Conservation (phyloP, 2,797 vertebrate genomes). For the Graptemys geographica region DNA sequence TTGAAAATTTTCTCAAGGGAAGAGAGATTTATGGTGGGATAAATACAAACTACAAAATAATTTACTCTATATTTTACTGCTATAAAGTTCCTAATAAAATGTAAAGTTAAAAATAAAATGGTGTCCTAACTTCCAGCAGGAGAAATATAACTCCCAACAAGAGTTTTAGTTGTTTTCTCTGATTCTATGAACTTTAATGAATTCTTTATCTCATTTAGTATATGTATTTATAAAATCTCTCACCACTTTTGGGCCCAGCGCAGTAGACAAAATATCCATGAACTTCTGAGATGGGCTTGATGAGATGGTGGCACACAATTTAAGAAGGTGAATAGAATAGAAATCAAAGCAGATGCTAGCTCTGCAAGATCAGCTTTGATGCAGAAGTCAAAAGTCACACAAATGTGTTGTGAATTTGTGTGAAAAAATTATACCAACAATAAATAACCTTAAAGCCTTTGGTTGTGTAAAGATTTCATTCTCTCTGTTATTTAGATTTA, state of each 20-base stretch:
- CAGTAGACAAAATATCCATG: background rate
- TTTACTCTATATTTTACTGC: background rate
- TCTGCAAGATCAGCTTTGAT: background rate
- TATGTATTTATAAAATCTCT: slow-evolving; percentile 24
- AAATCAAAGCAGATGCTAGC: slow-evolving; percentile 7
- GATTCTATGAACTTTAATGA: background rate
- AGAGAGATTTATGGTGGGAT: background rate
- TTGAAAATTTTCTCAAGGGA: background rate
- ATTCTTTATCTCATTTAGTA: background rate
- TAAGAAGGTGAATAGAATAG: background rate
- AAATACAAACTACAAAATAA: background rate
- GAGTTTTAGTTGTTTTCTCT: background rate
- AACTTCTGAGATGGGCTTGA: background rate
- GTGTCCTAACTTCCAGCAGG: background rate
- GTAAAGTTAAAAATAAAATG: background rate
- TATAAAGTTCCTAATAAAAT: background rate
- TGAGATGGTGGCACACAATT: background rate
- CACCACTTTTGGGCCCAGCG: background rate
- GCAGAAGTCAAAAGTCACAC: slow-evolving; percentile 11
- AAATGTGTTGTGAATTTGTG: background rate
- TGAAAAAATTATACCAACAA: slow-evolving; percentile 20
- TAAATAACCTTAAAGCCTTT: slow-evolving; percentile 9
- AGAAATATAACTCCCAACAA: background rate
- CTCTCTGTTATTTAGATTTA: background rate
- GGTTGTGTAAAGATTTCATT: background rate